Percentiles rank a stretch among this genome's conserved stretches.
These are phyloP conservation scores for Oikopleura dioica DNA, from an alignment of 23 tunicate species.

Conservation along the genomic window DNA sequence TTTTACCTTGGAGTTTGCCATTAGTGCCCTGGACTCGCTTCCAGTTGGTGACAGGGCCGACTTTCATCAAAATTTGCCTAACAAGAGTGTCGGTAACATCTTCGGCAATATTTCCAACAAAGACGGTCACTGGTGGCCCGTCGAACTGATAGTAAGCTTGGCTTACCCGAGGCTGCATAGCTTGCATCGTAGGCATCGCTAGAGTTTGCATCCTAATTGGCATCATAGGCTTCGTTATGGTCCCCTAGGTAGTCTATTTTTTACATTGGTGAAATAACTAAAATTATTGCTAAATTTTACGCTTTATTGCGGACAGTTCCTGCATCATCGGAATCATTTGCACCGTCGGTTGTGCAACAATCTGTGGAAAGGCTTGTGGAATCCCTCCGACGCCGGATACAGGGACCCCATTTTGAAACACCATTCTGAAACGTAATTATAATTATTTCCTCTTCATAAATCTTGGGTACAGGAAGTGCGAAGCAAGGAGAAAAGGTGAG, in stretches of 20 bases:
- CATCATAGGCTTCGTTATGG: too few species aligned
- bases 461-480: too few species aligned
- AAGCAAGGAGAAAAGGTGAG: too few species aligned
- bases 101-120: conserved; percentile 87
- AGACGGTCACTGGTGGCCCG: conserved; percentile 66
- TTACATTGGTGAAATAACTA: too few species aligned
- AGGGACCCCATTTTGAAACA: conserved; percentile 12
- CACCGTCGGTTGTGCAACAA: conserved; percentile 1
- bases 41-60: conserved; percentile 75
- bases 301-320: too few species aligned
- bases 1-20: conserved; percentile 42
- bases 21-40: conserved; percentile 89
- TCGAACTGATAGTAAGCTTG: neutral
- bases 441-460: too few species aligned
- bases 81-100: conserved; percentile 77
- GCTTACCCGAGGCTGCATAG: too few species aligned
- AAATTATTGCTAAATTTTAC: too few species aligned
- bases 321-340: conserved; percentile 4
- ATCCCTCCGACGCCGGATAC: neutral
- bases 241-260: too few species aligned
- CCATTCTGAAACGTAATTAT: too few species aligned
- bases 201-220: too few species aligned
- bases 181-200: too few species aligned
- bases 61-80: conserved; percentile 86
- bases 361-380: neutral